phyloP scores from a whole-genome alignment of 2,113 vertebrate genomes.

The Herpailurus yagouaroundi region DNA sequence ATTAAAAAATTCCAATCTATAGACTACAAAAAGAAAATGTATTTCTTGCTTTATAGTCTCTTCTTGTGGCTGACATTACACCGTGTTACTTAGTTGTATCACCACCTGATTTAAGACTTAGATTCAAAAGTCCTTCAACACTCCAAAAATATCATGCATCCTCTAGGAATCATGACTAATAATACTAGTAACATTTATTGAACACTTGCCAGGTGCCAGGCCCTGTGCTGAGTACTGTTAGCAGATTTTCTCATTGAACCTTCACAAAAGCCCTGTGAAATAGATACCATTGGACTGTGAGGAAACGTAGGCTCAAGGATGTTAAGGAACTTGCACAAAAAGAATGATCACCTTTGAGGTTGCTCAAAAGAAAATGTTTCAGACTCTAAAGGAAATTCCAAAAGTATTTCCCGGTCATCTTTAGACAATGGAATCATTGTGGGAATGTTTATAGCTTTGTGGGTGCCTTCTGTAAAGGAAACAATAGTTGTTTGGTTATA shows the following conservation, averaged over 20 bases:
- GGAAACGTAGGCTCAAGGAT: background rate
- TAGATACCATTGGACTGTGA: background rate
- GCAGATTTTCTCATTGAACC: background rate
- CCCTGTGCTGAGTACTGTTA: background rate
- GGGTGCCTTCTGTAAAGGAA: background rate
- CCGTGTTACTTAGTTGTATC: background rate
- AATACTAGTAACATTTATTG: background rate
- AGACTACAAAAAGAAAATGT: background rate
- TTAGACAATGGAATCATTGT: background rate
- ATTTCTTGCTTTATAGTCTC: background rate
- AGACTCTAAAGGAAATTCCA: background rate
- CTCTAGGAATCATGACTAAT: background rate
- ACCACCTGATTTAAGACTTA: background rate
- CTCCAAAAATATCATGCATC: background rate
- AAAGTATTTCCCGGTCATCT: background rate
- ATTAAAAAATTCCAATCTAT: background rate
- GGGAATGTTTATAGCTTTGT: background rate
- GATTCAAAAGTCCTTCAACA: conserved; percentile 9
- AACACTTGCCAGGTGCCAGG: background rate
- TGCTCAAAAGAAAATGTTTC: background rate
- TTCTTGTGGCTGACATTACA: conserved; percentile 2
- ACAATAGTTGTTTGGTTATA: background rate
- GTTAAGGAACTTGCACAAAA: background rate
- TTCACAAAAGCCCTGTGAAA: background rate
- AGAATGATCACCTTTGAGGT: background rate